Percentiles rank a stretch among this genome's conserved stretches.
phyloP scores from a whole-genome alignment of 2,888 invertebrate genomes.

The Cheilosia pagana region DNA sequence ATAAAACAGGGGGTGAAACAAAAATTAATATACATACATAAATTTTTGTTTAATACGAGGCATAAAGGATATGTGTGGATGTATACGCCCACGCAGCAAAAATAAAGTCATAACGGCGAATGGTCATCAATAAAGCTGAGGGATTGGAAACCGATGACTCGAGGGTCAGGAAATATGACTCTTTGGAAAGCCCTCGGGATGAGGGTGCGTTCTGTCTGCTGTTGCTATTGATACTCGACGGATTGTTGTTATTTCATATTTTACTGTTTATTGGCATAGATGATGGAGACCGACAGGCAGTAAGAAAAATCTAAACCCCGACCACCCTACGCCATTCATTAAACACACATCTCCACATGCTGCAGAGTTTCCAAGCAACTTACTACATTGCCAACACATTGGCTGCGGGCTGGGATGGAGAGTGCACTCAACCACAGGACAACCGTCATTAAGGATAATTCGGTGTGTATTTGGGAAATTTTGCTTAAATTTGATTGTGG shows the following conservation, averaged over 20 bases:
- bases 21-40: constrained; percentile 49
- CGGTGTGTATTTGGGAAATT: constrained; percentile 55
- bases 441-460: constrained; percentile 64
- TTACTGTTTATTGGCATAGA: not conserved
- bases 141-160: constrained; percentile 34
- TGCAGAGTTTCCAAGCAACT: not conserved
- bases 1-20: not conserved
- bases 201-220: not conserved
- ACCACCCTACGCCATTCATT: not conserved
- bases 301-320: no score
- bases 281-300: not conserved
- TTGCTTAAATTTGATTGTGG: constrained; percentile 62
- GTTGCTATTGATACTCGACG: not conserved
- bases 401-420: not conserved
- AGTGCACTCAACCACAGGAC: constrained; percentile 54
- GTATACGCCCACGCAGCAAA: constrained; percentile 17
- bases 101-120: constrained; percentile 47
- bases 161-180: constrained; percentile 17
- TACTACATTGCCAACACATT: not conserved
- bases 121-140: constrained; percentile 43
- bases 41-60: not conserved
- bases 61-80: constrained; percentile 15
- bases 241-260: constrained; percentile 4
- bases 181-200: not conserved
- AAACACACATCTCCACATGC: not conserved